Evolutionary conservation across 2,888 invertebrate genomes (phyloP).

Genomic region (Desoria tigrina): DNA sequence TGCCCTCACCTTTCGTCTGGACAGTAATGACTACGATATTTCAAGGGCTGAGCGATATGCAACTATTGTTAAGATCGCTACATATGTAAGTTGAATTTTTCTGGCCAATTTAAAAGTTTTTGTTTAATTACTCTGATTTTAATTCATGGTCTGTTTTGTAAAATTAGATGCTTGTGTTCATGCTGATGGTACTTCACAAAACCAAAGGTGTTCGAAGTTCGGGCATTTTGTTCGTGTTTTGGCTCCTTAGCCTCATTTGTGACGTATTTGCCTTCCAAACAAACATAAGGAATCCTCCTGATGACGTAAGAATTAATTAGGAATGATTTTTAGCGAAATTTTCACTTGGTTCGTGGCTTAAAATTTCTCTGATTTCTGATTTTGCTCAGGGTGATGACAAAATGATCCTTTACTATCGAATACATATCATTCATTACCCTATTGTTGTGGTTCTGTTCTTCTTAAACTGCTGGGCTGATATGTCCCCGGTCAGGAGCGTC

Average conservation of each 20-base stretch:
- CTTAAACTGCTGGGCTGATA: conserved; percentile 78
- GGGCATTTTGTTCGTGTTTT: conserved; percentile 86
- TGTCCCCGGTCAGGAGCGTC: conserved; percentile 54
- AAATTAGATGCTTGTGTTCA: conserved; percentile 62
- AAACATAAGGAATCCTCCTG: conserved; percentile 57
- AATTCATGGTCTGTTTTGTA: too few species aligned
- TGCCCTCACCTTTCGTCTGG: conserved; percentile 34
- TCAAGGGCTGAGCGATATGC: conserved; percentile 34
- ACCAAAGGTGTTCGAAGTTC: conserved; percentile 84
- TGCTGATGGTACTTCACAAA: conserved; percentile 76
- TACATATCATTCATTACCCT: conserved; percentile 56
- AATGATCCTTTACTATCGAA: conserved; percentile 30
- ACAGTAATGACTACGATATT: conserved; percentile 17
- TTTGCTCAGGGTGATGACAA: conserved; percentile 27
- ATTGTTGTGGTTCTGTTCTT: conserved; percentile 70
- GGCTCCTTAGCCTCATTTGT: conserved; percentile 74
- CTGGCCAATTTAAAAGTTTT: conserved; percentile 2
- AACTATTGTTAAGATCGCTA: conserved; percentile 35
- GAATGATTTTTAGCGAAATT: background rate
- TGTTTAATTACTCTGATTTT: background rate
- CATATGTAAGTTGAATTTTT: conserved; percentile 28
- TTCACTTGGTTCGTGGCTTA: too few species aligned
- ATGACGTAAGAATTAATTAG: conserved; percentile 12
- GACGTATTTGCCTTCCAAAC: conserved; percentile 75
- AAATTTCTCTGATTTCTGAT: background rate